Base-by-base conservation (phyloP, 2,113 vertebrate species). In the Psilopsiagon aymara region DNA sequence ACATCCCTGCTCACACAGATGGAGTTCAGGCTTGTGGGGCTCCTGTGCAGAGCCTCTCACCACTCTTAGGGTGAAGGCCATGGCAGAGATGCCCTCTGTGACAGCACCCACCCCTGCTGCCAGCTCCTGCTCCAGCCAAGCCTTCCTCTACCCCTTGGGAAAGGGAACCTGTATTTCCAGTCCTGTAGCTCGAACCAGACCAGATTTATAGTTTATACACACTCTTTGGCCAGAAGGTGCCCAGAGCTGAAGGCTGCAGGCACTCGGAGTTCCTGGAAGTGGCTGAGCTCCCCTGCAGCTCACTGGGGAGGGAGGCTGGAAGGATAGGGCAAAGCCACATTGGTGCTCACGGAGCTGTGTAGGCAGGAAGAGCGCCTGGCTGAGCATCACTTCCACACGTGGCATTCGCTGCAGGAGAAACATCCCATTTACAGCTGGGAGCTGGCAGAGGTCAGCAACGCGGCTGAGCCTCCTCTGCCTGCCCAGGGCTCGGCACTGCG, bases 91-190 rank as follows among this genome's bases (percentile, higher is more conserved):
- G 74, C 46, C 87, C 39, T 73, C 86, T 39, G 49, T 3, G 4
- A 35, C 1, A 3, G 57, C 63, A 73, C 46, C 59, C 5, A 1
- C 49, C 68, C 68, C 66, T 0, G 0, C 60, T 64, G 68, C 51
- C 0, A 0, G n/a, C 46, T 82, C 59, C 68, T 13, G n/a, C 57
- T 43, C 68, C 88, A 43, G 71, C 46, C 68, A 62, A 82, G 43
- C 63, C 75, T 91, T 71, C 67, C 68, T 86, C 71, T 83, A 74
- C 68, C 47, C 69, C 84, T 79, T 10, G 0, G 95, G 87, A 96
- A 80, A 88, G 3, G 53, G 82, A 97, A 97, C 95, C 96, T 94
- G 97, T 95, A 96, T 97, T 96, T 97, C 97, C 90, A 96, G 97
- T 96, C 94, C 78, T 14, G 23, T 91, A 84, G 0, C 39, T 69